These are phyloP conservation scores for Oscheius sp. DNA, from an alignment of 2,888 invertebrate genomes.

Conservation along the genomic window DNA sequence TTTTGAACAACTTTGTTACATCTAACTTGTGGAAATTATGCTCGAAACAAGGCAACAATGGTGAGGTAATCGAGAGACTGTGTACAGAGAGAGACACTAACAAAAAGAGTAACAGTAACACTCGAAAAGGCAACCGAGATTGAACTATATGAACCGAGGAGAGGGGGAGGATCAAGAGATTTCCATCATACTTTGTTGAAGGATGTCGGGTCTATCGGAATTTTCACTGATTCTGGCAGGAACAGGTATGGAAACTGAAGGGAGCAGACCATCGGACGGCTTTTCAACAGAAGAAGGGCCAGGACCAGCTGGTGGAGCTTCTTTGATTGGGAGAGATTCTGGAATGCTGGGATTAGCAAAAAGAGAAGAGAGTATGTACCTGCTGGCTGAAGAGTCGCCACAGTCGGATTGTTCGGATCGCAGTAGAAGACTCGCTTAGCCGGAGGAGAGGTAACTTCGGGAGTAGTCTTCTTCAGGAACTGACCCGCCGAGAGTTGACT, in stretches of 20 bases:
- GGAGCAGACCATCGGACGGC: not conserved
- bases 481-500: slow-evolving; percentile 10
- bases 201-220: slow-evolving; percentile 3
- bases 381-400: not conserved
- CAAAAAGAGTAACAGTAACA: not conserved
- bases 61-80: no score
- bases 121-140: not conserved
- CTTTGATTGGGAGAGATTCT: not conserved
- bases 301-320: no score
- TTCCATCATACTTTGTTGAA: slow-evolving; percentile 32
- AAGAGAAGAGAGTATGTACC: not conserved
- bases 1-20: no score
- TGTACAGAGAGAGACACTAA: not conserved
- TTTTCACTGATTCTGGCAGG: not conserved
- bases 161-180: slow-evolving; percentile 14
- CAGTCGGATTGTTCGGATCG: slow-evolving; percentile 17
- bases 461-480: not conserved
- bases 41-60: no score
- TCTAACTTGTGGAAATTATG: no score
- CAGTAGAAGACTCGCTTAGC: slow-evolving; percentile 23
- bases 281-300: no score
- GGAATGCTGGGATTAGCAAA: not conserved
- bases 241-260: not conserved
- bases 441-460: not conserved
- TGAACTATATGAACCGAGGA: slow-evolving; percentile 6